Base-by-base conservation (phyloP, 2,888 invertebrate species). In the Caenorhabditis zanzibari region DNA sequence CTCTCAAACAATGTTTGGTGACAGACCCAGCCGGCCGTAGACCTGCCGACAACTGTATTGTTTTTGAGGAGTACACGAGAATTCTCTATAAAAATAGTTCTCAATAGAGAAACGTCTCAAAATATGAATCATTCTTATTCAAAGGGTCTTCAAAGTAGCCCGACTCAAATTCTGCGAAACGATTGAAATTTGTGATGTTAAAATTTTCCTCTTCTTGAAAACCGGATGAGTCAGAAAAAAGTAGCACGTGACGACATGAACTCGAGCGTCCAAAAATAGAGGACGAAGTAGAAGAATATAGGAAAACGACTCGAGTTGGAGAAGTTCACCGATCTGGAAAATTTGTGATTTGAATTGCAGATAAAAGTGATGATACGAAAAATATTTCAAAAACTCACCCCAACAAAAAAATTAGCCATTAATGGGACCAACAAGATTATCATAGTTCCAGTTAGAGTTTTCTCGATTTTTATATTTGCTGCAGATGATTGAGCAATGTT, bases 211-310 rank as follows among this genome's bases (percentile, higher is more conserved):
- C 58, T 76, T 26, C 58, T 38, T 59, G 41, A 76, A 76, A 12
- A 76, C 14, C 16, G 76, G 76, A 52, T 76, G 76, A 2, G 68
- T 76, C 49, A 76, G 6, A 24, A 58, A 76, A 32, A 76, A 76
- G 41, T 59, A 76, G 35, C 24, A 32, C 22, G 76, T 58, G 59
- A 76, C 76, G 24, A 69, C n/a, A 47, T 76, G 68, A 28, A 69
- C 68, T 6, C 76, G 68, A 12, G 49, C 38, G 69, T 76, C 76
- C 2, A 69, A 59, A 52, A 76, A 76, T 2, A 76, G 7, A 16
- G 68, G 61, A 6, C 68, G 76, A 56, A 69, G 22, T 4, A 76
- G 38, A 4, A 76, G 38, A 41, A 76, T 47, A 26, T 76, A 69
- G 12, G 76, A 52, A 35, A 68, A 59, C 19, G 10, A 56, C 24